A percentile compares a stretch with the other conserved stretches of the same genome.
Evolutionary conservation across 2,888 invertebrate species (phyloP).

Genomic region (Bhutanitis thaidina): DNA sequence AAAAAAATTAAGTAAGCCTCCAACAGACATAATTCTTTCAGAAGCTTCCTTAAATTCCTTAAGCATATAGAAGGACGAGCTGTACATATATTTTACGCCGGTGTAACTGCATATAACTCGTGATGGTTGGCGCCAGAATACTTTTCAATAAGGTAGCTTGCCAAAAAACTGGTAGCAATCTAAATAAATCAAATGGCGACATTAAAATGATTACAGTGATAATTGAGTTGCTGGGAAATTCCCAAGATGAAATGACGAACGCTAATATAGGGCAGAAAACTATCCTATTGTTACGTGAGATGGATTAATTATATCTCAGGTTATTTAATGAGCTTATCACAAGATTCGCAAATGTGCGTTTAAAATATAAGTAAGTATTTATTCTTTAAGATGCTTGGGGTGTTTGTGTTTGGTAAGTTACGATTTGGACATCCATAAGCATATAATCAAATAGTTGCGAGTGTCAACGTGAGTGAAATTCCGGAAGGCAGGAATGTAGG

Average conservation of each 20-base stretch:
- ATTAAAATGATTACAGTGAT: constrained; percentile 2
- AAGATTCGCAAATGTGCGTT: too few relatives aligned
- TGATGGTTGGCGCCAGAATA: constrained; percentile 9
- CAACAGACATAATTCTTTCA: too few relatives aligned
- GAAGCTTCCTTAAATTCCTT: too few relatives aligned
- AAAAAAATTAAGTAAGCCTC: too few relatives aligned
- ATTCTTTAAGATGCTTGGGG: too few relatives aligned
- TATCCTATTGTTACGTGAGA: background rate
- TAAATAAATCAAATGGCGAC: constrained; percentile 9
- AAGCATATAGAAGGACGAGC: too few relatives aligned
- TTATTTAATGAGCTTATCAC: background rate
- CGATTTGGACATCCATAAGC: constrained; percentile 41
- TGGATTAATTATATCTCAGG: background rate
- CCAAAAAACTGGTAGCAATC: constrained; percentile 10
- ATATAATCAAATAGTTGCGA: constrained; percentile 51
- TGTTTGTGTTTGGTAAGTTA: too few relatives aligned
- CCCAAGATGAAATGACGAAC: constrained; percentile 10
- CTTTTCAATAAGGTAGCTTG: constrained; percentile 1
- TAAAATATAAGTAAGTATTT: too few relatives aligned
- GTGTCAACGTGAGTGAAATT: constrained; percentile 70
- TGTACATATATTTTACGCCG: too few relatives aligned
- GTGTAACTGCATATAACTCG: background rate
- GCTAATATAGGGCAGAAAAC: background rate
- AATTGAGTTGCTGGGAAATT: constrained; percentile 12
- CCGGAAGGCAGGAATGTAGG: constrained; percentile 73